A percentile compares a stretch with the other conserved stretches of the same genome.
Conservation (phyloP, 1,140 invertebrate species). For the Drosophila parabipectinata region DNA sequence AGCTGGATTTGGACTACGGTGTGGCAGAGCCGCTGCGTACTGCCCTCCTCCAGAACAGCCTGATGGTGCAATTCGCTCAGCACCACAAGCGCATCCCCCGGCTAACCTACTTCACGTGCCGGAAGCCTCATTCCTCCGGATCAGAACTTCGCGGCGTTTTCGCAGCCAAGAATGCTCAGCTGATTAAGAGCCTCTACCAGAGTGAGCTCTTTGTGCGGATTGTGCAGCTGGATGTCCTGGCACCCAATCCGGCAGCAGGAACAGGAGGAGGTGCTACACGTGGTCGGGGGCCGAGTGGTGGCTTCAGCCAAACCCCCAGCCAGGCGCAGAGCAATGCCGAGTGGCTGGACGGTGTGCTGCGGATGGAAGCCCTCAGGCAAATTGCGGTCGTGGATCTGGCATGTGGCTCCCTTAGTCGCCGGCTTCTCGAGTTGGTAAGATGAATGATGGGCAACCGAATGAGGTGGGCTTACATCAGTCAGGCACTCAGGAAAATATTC, state of each 20-base stretch:
- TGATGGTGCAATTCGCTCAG: constrained; percentile 57
- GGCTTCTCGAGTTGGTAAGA: constrained; percentile 78
- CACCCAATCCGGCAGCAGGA: constrained; percentile 10
- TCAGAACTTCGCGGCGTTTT: constrained; percentile 50
- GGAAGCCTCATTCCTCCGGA: constrained; percentile 33
- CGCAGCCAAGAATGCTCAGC: constrained; percentile 62
- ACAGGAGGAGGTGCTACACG: constrained; percentile 1
- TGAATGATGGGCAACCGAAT: background rate
- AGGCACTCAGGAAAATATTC: constrained; percentile 9
- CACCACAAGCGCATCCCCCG: constrained; percentile 75
- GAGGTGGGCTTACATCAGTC: no score
- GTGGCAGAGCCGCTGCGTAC: constrained; percentile 34
- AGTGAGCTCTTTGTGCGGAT: constrained; percentile 66
- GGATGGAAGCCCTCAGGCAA: constrained; percentile 65
- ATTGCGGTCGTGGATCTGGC: constrained; percentile 77
- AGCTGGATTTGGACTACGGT: constrained; percentile 5
- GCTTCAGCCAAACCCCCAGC: constrained; percentile 31
- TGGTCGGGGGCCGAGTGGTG: constrained; percentile 20
- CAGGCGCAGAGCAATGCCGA: constrained; percentile 48
- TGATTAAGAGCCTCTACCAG: constrained; percentile 65
- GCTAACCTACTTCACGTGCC: constrained; percentile 78
- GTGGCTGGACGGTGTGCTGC: constrained; percentile 70
- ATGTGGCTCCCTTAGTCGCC: constrained; percentile 72
- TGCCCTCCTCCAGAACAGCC: constrained; percentile 45
- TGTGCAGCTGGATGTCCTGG: constrained; percentile 68